These are phyloP conservation scores for Cyrtorhinus lividipennis DNA, from an alignment of 1,140 invertebrate genomes.

Conservation along the genomic window DNA sequence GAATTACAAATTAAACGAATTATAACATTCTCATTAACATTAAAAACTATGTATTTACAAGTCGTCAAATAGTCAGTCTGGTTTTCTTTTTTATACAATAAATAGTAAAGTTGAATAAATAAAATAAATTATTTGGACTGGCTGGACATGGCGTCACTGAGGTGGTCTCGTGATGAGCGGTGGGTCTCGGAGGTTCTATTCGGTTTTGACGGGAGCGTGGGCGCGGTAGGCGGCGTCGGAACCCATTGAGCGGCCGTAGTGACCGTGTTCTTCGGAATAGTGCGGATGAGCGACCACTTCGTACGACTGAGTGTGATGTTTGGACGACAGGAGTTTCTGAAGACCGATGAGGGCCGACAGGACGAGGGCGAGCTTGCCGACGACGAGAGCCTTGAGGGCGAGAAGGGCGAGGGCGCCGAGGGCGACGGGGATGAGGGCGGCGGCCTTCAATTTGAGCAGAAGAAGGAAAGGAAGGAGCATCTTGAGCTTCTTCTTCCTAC, in stretches of 20 bases:
- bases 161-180: not conserved
- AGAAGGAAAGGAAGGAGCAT: conserved; percentile 55
- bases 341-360: conserved; percentile 57
- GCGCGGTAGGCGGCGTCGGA: conserved; percentile 47
- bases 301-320: conserved; percentile 46
- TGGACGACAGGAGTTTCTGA: conserved; percentile 59
- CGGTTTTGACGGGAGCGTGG: conserved; percentile 28
- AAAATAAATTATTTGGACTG: conserved; percentile 14
- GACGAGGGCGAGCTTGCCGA: conserved; percentile 64
- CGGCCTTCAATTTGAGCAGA: conserved; percentile 62
- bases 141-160: conserved; percentile 10
- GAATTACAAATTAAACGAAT: not conserved
- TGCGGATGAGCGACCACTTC: conserved; percentile 56
- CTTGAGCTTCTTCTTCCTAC: conserved; percentile 41
- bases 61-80: conserved; percentile 14
- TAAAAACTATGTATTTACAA: conserved; percentile 16
- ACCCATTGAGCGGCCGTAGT: conserved; percentile 40
- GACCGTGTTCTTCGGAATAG: conserved; percentile 40
- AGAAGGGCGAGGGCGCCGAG: conserved; percentile 62
- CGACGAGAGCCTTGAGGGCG: conserved; percentile 63
- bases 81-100: conserved; percentile 8
- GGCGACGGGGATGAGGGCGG: conserved; percentile 55
- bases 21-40: conserved; percentile 17
- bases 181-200: not conserved
- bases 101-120: conserved; percentile 11